Conservation (phyloP, 2,113 vertebrate species). For the Thunnus maccoyii region DNA sequence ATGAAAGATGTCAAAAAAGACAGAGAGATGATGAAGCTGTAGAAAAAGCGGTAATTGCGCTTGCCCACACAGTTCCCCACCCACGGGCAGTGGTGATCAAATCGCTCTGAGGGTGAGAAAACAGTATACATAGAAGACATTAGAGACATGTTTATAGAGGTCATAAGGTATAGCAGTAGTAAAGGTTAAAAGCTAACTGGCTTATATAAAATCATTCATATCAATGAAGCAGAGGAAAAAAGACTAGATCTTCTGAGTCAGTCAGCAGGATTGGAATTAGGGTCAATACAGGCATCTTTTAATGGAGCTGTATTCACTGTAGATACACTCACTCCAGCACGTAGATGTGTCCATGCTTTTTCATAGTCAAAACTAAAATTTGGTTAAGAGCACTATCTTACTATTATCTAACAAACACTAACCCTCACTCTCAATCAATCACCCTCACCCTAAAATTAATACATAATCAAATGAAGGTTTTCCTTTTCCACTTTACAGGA, state of each 20-base stretch:
- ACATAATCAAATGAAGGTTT: too few relatives aligned
- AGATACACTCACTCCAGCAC: too few relatives aligned
- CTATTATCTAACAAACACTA: too few relatives aligned
- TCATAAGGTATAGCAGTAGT: background rate
- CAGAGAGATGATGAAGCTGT: slow-evolving; percentile 96
- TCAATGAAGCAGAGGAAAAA: background rate
- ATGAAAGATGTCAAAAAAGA: slow-evolving; percentile 98
- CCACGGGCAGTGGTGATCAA: slow-evolving; percentile 98
- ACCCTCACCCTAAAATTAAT: background rate
- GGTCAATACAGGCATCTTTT: too few relatives aligned
- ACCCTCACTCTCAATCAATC: background rate
- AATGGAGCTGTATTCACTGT: background rate
- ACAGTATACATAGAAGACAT: background rate
- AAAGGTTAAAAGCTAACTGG: background rate
- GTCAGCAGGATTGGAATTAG: background rate
- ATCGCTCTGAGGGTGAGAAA: slow-evolving; percentile 87
- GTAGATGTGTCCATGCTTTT: too few relatives aligned
- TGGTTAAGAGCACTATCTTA: too few relatives aligned
- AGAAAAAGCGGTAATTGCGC: slow-evolving; percentile 98
- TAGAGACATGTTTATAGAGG: background rate
- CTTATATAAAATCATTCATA: background rate
- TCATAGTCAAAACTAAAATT: background rate
- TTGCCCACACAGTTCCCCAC: slow-evolving; percentile 98
- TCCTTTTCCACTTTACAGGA: too few relatives aligned
- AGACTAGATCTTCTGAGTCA: background rate